Base-by-base conservation (phyloP, 1,140 invertebrate genomes). In the Lasioglossum albipes region DNA sequence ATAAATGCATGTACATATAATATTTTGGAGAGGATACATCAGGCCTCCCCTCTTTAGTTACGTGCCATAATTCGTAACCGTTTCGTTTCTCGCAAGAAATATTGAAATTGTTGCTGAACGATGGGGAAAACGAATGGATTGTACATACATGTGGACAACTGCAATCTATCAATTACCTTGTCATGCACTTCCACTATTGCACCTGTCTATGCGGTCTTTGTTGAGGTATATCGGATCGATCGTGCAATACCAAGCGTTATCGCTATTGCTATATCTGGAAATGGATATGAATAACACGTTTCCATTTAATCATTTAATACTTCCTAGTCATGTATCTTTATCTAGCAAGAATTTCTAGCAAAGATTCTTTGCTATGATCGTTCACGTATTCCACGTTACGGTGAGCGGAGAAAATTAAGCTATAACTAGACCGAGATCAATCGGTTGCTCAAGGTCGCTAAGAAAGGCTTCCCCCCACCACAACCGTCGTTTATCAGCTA, bases 41-140 rank as follows among this genome's bases (percentile, higher is more conserved):
- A n/a, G 22, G 49, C n/a, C 7, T 54, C 6, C 57, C 18, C 20
- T 59, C 18, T 54, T 20, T 54, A 54, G 20, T 59, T 9, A 72
- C n/a, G 13, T 61, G 2, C 41, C 2, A 12, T 45, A 27, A 2
- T 20, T 59, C 10, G 49, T 36, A 2, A 62, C 22, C 13, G 22
- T 78, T 78, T 70, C 57, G 7, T 59, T 13, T 16, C 42, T 70
- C 20, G 42, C 27, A 71, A 54, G 45, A 54, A 59, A 10, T 77
- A 18, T 70, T 71, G 57, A 64, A 36, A 52, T 59, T 71, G 75
- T n/a, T 78, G 75, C 75, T 62, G 41, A 71, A 31, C 45, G 67
- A 78, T 31, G 59, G 20, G 41, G 31, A 78, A 54, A 80, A 84
- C 76, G 54, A 54, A 84, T 75, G 67, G 74, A 72, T 62, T 74